Evolutionary conservation across 2,113 vertebrate species (phyloP), one percentile per base, ranked within the genome.

Genomic region (Macquaria australasica): DNA sequence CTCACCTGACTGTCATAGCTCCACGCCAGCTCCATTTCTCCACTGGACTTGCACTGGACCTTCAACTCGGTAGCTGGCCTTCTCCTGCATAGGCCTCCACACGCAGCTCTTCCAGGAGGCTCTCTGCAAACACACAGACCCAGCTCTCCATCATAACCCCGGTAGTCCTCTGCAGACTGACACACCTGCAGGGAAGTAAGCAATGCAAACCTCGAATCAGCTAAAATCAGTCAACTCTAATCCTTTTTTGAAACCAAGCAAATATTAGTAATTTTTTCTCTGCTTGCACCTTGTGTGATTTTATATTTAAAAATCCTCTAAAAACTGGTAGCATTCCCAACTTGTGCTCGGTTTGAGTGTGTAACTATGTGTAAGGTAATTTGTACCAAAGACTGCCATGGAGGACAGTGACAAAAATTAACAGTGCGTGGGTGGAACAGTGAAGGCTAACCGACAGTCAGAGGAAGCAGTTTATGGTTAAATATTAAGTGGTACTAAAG

Each of bases 51-150:
- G n/a, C 97, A 98, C 20, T 81, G 10, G 31, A 98, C 80, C 75
- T 90, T 90, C 41, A 98, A 88, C 21, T 85, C 82, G 73, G 55
- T 10, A 21, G 64, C 21, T 18, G 92, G 78, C 6, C 56, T 74
- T 66, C 68, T 90, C n/a, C 93, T 89, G 21, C 98, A 98, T 39
- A 83, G 89, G 11, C 91, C 70, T 6, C 94, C 79, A 41, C 97
- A 97, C 0, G 90, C 45, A 0, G 62, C 75, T 78, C 95, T 92
- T 62, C 93, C 91, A 20, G 86, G 78, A 14, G 87, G 89, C 10
- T 87, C 76, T 85, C 50, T 95, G 79, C 98, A 99, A 56, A 97
- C 50, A 79, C 97, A 99, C 80, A 99, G 94, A 0, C 98, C 97
- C 0, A 99, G 94, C 31, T 91, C 82, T 58, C 89, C 93, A 70